These are phyloP conservation scores for Gymnorhina tibicen DNA, from an alignment of 2,113 vertebrate species.

Conservation along the genomic window DNA sequence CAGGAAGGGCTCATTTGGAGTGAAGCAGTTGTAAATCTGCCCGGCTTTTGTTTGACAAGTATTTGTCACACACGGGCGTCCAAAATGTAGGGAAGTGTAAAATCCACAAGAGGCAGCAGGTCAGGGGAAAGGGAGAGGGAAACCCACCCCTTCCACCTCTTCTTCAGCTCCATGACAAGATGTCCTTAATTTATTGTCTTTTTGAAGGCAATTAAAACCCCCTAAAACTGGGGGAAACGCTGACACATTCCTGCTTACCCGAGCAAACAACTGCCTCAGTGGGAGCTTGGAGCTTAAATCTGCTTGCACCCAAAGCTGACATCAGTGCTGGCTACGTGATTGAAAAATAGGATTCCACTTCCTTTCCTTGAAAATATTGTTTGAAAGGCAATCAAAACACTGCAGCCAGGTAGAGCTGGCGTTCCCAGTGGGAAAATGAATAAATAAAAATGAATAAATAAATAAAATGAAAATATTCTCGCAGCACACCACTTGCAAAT, in stretches of 20 bases:
- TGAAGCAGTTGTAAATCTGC: constrained; percentile 74
- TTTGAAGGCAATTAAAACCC: constrained; percentile 60
- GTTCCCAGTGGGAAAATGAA: background rate
- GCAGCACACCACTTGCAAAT: background rate
- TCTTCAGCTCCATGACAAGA: constrained; percentile 37
- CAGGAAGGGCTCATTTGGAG: constrained; percentile 74
- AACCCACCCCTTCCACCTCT: constrained; percentile 43
- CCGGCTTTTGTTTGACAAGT: constrained; percentile 78
- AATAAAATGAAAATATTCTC: background rate
- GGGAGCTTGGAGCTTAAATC: background rate
- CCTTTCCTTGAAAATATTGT: background rate
- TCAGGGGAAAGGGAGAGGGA: constrained; percentile 68
- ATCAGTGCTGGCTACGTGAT: background rate
- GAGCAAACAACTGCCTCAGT: constrained; percentile 49
- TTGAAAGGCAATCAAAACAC: constrained; percentile 10
- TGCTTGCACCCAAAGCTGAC: constrained; percentile 1
- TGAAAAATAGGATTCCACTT: constrained; percentile 11
- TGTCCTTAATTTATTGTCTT: constrained; percentile 37
- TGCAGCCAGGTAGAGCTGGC: background rate
- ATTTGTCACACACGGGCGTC: constrained; percentile 75
- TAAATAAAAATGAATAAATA: background rate
- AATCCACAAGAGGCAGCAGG: constrained; percentile 63
- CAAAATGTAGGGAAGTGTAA: constrained; percentile 76
- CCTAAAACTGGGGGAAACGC: constrained; percentile 43
- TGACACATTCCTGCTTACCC: constrained; percentile 47